Base-by-base conservation (phyloP, 2,797 vertebrate species). In the Enteromius anoplus region DNA sequence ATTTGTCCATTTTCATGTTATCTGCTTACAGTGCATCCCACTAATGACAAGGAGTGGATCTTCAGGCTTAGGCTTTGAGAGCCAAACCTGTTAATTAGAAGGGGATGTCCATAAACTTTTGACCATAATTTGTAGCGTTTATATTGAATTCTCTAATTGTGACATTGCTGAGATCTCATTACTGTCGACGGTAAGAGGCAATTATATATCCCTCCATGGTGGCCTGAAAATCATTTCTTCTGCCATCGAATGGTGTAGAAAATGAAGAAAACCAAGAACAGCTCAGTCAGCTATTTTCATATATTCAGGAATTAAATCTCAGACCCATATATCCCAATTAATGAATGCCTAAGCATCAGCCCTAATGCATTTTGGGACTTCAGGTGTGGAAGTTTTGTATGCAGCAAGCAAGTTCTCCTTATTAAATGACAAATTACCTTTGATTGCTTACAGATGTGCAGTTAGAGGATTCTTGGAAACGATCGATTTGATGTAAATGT, bases 401-500 rank as follows among this genome's bases (percentile, higher is more conserved):
- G 10, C n/a, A 42, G 9, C 14, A 14, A 51, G 45, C 12, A 2
- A 66, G 45, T 49, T 78, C 19, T 66, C 10, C 23, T 51, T 32
- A 21, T 19, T 32, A 37, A 51, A 37, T 40, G 47, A 42, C 47
- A 66, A 53, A 75, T 66, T 47, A 42, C 60, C 32, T 66, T 65
- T 65, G 71, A 66, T 53, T 51, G n/a, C 34, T 42, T 40, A 75
- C 71, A 75, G 29, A 10, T 73, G 42, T 37, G 26, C 55, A 29
- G 21, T 81, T 34, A 34, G 2, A 0, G 14, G 55, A 23, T 21
- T 40, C 23, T 34, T 58, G 15, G 66, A n/a, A 71, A 62, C 34
- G 1, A 72, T 71, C 14, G 0, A 49, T 82, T 64, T 40, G 15
- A 66, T 75, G 32, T 64, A 75, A 81, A 53, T 80, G 26, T 40